Base-by-base conservation (phyloP, 1,140 invertebrate species). In the Anastrepha obliqua region DNA sequence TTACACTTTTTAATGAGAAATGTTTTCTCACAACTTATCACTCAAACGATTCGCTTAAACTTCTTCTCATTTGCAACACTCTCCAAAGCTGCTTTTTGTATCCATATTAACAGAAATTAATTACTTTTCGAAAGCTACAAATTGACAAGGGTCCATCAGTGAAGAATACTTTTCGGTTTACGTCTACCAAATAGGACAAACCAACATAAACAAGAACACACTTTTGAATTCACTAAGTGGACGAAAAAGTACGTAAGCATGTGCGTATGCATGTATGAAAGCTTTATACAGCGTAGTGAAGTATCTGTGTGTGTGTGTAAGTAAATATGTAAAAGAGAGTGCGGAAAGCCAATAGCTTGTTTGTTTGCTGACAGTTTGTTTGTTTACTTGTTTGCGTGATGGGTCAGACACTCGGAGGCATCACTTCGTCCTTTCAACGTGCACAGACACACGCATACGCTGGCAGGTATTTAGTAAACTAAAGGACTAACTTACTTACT, bases 381-480 rank as follows among this genome's bases (percentile, higher is more conserved):
- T 81, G 74, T 81, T 81, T 81, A 81, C 47, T 55, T 81, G 74
- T 29, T 81, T 81, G 51, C 74, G 74, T 81, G 74, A 81, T 81
- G 51, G 51, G 74, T 81, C 74, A 81, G 74, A 58, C 47, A 81
- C 74, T 42, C 47, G 51, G 20, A n/a, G 47, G 74, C 74, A 81
- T 51, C 51, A 55, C 51, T 81, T 55, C n/a, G 47, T 81, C 47
- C 70, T 81, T 58, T 81, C 11, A 29, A 55, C 17, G 47, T 7
- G 55, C 60, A 62, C 60, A 62, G 4, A 62, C 15, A 62, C 4
- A 81, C 15, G 6, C 17, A 4, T 6, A 51, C 44, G 44, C 70
- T 29, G n/a, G 44, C 44, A 74, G 13, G 70, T 47, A 44, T 74
- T n/a, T 42, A 81, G 47, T 51, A 51, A 81, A 81, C 74, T 55